Percentiles rank a stretch among this genome's conserved stretches.
Evolutionary conservation across 1,140 invertebrate genomes (phyloP).

Genomic region (Belonocnema kinseyi): DNA sequence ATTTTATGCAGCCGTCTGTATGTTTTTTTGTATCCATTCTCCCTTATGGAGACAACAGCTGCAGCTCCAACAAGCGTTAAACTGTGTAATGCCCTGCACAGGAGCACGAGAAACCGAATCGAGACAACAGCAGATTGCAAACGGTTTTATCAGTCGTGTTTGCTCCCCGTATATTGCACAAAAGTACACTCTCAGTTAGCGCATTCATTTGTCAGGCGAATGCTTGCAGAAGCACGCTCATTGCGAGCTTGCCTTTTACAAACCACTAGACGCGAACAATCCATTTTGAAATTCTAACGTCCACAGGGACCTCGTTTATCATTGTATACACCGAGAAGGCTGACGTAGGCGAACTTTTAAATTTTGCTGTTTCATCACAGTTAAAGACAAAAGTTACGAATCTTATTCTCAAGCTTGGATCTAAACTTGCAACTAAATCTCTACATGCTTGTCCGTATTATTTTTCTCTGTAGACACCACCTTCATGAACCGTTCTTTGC

Average conservation of each 20-base stretch:
- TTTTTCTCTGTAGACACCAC: not conserved
- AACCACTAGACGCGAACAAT: conserved; percentile 33
- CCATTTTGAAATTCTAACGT: not conserved
- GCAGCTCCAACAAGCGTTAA: conserved; percentile 22
- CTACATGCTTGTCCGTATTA: conserved; percentile 31
- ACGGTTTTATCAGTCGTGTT: not conserved
- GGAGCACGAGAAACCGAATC: conserved; percentile 32
- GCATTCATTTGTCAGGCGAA: conserved; percentile 36
- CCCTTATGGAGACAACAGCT: conserved; percentile 33
- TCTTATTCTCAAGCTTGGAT: not conserved
- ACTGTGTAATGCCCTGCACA: conserved; percentile 33
- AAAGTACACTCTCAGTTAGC: not conserved
- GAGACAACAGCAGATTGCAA: not conserved
- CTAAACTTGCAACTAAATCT: conserved; percentile 1
- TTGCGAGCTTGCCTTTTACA: not conserved
- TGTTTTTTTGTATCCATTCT: not conserved
- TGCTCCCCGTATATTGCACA: conserved; percentile 26
- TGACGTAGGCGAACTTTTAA: not conserved
- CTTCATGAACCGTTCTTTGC: not conserved
- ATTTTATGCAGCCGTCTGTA: conserved; percentile 21
- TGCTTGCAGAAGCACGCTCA: conserved; percentile 21
- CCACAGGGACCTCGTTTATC: conserved; percentile 26
- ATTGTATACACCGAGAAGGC: conserved; percentile 32
- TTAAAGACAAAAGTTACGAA: conserved; percentile 17
- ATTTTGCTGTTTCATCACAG: conserved; percentile 23